Percentiles rank a stretch among this genome's conserved stretches.
phyloP scores from a whole-genome alignment of 2,797 vertebrate genomes.

The Brachyrhaphis roseni region DNA sequence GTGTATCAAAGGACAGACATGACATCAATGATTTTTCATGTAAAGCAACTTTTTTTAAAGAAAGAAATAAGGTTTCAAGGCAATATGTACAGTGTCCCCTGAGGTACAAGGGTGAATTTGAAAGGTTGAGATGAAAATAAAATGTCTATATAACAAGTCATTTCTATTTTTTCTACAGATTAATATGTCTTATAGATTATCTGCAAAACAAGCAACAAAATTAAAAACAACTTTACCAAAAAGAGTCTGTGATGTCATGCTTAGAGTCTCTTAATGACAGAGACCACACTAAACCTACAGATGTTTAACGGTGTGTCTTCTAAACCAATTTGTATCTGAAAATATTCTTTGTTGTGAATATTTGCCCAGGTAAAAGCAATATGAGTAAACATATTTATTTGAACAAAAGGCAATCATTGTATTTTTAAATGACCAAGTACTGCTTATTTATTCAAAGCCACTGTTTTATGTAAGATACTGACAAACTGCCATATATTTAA shows the following conservation, averaged over 20 bases:
- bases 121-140: not conserved
- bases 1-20: not conserved
- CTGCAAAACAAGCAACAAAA: not conserved
- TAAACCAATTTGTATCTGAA: not conserved
- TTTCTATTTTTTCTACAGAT: not conserved
- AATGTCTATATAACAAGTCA: not conserved
- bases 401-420: not conserved
- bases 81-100: not conserved
- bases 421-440: constrained; percentile 3
- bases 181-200: not conserved
- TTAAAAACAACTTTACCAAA: not conserved
- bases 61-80: not conserved
- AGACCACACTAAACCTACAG: not conserved
- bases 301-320: not conserved
- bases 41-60: not conserved
- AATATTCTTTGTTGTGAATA: not conserved
- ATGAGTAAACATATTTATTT: not conserved
- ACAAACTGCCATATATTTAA: not conserved
- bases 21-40: not conserved
- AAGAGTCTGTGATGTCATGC: not conserved
- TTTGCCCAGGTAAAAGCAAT: not conserved
- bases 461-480: not conserved
- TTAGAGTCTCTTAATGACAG: not conserved
- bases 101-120: too few relatives aligned
- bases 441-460: not conserved